These are phyloP conservation scores for Mylabris phalerata DNA, from an alignment of 1,140 invertebrate genomes.

Conservation along the genomic window DNA sequence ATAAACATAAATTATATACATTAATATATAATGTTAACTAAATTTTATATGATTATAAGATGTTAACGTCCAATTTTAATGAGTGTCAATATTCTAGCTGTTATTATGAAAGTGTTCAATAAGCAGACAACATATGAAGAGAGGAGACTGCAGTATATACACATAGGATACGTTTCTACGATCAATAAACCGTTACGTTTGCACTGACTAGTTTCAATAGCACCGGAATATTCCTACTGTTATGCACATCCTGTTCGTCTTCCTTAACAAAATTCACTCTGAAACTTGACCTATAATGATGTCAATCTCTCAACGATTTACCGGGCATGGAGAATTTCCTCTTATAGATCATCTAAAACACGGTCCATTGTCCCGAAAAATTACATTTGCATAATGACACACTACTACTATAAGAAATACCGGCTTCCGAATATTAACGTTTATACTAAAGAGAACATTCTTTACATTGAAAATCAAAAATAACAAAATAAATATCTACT, in stretches of 20 bases:
- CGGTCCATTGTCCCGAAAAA: too few relatives aligned
- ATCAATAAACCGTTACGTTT: slow-evolving; percentile 11
- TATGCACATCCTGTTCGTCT: slow-evolving; percentile 12
- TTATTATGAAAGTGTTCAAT: slow-evolving; percentile 10
- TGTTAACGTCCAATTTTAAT: too few relatives aligned
- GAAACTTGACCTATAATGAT: slow-evolving; percentile 15
- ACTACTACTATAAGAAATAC: too few relatives aligned
- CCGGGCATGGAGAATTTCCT: background rate
- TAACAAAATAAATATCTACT: too few relatives aligned
- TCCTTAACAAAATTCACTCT: slow-evolving; percentile 7
- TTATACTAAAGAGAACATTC: too few relatives aligned
- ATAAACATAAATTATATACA: too few relatives aligned
- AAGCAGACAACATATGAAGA: slow-evolving; percentile 6
- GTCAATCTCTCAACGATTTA: slow-evolving; percentile 10
- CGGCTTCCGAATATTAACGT: too few relatives aligned
- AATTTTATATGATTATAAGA: too few relatives aligned
- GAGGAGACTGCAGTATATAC: background rate
- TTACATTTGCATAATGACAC: too few relatives aligned
- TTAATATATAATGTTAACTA: too few relatives aligned
- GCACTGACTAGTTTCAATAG: slow-evolving; percentile 7
- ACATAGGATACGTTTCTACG: background rate
- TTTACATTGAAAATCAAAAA: too few relatives aligned
- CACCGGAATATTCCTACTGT: slow-evolving; percentile 8
- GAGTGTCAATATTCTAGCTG: background rate
- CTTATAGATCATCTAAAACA: too few relatives aligned